A percentile compares a stretch with the other conserved stretches of the same genome.
Evolutionary conservation across 2,888 invertebrate species (phyloP).

Genomic region (Philereme transversata): DNA sequence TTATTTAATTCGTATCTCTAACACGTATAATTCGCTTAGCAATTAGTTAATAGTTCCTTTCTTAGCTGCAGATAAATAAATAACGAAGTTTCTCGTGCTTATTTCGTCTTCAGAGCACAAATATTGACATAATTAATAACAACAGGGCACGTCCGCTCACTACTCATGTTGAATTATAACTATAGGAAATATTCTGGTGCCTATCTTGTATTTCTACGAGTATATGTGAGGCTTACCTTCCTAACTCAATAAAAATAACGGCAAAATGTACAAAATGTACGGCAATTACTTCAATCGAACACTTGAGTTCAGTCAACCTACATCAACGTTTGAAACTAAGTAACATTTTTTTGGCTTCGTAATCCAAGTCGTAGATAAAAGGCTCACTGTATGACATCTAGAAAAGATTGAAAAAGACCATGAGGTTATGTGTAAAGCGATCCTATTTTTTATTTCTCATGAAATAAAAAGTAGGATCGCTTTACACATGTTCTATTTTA

Average conservation of each 20-base stretch:
- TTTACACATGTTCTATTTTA: neutral
- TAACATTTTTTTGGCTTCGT: neutral
- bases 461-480: neutral
- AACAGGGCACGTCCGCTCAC: conserved; percentile 63
- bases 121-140: conserved; percentile 75
- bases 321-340: neutral
- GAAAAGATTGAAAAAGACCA: neutral
- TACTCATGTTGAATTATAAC: conserved; percentile 62
- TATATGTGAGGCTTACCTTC: neutral
- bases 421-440: no score
- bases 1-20: conserved; percentile 32
- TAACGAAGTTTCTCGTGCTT: conserved; percentile 62
- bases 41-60: conserved; percentile 58
- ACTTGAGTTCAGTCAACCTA: neutral
- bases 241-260: neutral
- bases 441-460: no score
- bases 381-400: no score
- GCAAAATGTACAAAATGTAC: neutral
- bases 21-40: conserved; percentile 49
- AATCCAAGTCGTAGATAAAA: neutral
- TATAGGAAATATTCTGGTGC: conserved; percentile 45
- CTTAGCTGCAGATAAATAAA: conserved; percentile 59
- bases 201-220: conserved; percentile 39
- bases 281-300: neutral
- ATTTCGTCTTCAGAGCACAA: conserved; percentile 66